Conservation (phyloP, 2,113 vertebrate species). For the Podilymbus podiceps region DNA sequence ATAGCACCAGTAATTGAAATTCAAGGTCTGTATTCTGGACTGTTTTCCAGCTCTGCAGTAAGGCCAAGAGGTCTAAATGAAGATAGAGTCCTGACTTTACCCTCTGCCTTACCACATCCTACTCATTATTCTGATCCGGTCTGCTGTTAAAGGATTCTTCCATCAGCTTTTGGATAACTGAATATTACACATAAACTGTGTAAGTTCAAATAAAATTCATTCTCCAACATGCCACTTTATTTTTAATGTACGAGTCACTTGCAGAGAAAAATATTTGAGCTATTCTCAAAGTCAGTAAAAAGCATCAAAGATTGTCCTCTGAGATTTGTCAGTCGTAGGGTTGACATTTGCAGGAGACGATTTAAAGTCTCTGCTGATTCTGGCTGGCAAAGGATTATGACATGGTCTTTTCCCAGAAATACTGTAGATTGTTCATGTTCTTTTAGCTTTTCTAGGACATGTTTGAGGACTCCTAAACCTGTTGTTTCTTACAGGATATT, state of each 20-base stretch:
- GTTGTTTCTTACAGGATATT: background rate
- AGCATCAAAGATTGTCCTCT: background rate
- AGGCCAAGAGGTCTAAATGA: background rate
- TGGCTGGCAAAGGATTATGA: background rate
- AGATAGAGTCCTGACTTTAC: background rate
- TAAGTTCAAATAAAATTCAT: background rate
- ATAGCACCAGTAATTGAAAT: background rate
- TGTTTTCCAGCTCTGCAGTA: background rate
- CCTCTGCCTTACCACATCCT: background rate
- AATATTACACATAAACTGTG: background rate
- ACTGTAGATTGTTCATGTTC: background rate
- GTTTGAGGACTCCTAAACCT: background rate
- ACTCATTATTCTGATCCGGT: background rate
- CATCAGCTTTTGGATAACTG: background rate
- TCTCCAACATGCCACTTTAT: background rate
- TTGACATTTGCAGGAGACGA: conserved; percentile 19
- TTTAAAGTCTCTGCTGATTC: conserved; percentile 13
- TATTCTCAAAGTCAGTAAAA: background rate
- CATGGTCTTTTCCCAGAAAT: background rate
- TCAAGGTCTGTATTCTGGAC: background rate
- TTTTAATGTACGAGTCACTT: background rate
- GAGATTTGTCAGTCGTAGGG: background rate
- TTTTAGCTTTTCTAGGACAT: conserved; percentile 10
- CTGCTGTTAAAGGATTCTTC: background rate
- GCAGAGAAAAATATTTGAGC: background rate